Base-by-base conservation (phyloP, 1,140 invertebrate genomes). In the Philaenus spumarius region DNA sequence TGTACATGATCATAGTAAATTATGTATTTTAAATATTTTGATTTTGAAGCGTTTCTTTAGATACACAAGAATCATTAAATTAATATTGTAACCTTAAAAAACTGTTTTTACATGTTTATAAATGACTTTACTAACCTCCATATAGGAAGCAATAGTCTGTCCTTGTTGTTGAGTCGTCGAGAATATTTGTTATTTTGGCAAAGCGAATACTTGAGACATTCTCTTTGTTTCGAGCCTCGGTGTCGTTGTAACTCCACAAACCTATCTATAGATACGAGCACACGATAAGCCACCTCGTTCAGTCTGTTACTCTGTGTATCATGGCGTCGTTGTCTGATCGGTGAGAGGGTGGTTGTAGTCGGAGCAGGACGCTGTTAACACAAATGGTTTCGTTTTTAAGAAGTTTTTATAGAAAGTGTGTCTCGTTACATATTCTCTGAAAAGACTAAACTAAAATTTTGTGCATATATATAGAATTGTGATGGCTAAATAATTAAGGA, bases 41-140 rank as follows among this genome's bases (percentile, higher is more conserved):
- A n/a, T n/a, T n/a, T n/a, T n/a, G n/a, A n/a, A n/a, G n/a, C n/a
- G n/a, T n/a, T n/a, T n/a, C n/a, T n/a, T n/a, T n/a, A n/a, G n/a
- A n/a, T n/a, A n/a, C n/a, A n/a, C n/a, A n/a, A n/a, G n/a, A n/a
- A n/a, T n/a, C n/a, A n/a, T n/a, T n/a, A n/a, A n/a, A n/a, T n/a
- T n/a, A n/a, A n/a, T n/a, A n/a, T n/a, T n/a, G n/a, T n/a, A n/a
- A n/a, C n/a, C n/a, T n/a, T n/a, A n/a, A n/a, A n/a, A n/a, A n/a
- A n/a, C n/a, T n/a, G n/a, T n/a, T n/a, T n/a, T n/a, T n/a, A n/a
- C n/a, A n/a, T n/a, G n/a, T n/a, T n/a, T n/a, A n/a, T n/a, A n/a
- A n/a, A n/a, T n/a, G n/a, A n/a, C n/a, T n/a, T n/a, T 65, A 73
- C 70, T 71, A 75, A 86, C 84, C 84, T 82, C 83, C 83, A 86